Evolutionary conservation across 37 sponge, comb jelly and placozoan genomes (phyloP).

Genomic region (Oopsacas minuta): DNA sequence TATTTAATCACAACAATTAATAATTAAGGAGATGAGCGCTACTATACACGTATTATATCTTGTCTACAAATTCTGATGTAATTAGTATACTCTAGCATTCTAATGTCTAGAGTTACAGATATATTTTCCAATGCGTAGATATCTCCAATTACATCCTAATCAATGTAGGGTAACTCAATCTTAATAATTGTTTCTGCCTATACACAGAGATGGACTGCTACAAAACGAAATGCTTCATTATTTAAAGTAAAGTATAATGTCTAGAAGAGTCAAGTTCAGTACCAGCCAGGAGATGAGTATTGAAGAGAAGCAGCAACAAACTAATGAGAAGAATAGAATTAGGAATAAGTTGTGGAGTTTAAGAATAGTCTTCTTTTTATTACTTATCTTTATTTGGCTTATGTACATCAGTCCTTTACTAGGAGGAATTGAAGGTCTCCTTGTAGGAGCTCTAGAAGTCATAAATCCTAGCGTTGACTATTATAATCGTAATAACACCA

Average conservation of each 20-base stretch:
- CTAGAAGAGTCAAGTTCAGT: background rate
- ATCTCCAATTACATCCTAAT: background rate
- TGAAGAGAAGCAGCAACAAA: background rate
- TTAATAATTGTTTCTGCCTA: background rate
- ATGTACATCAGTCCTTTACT: background rate
- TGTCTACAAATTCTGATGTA: too few species aligned
- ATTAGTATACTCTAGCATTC: too few species aligned
- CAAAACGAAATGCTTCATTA: background rate
- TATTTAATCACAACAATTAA: too few species aligned
- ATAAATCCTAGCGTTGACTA: background rate
- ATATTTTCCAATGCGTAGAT: too few species aligned
- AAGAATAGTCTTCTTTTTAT: background rate
- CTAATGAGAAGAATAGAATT: background rate
- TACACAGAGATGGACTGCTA: background rate
- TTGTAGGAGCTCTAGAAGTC: background rate
- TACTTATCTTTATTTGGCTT: background rate
- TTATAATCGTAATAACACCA: background rate
- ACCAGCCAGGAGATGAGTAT: background rate
- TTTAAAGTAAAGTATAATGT: background rate
- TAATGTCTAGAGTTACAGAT: too few species aligned
- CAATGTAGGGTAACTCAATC: background rate
- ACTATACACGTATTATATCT: too few species aligned
- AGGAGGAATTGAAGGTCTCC: background rate
- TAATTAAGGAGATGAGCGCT: too few species aligned
- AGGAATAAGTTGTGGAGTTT: background rate